phyloP scores from a whole-genome alignment of 2,113 vertebrate species.

The Dipodomys ordii region DNA sequence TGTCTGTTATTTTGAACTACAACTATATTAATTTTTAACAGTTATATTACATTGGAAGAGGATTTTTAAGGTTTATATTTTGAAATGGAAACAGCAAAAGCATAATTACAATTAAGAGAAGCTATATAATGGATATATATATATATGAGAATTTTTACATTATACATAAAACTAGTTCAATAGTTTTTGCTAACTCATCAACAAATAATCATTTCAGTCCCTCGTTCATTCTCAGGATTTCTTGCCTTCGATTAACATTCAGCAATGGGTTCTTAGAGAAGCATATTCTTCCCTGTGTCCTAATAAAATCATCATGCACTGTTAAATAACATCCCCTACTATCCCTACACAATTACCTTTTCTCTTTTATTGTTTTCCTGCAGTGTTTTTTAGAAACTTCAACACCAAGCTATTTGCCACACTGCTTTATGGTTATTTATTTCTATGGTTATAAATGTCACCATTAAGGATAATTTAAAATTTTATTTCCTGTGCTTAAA shows the following conservation, averaged over 20 bases:
- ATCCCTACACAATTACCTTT: background rate
- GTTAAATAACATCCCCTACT: background rate
- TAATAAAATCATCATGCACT: background rate
- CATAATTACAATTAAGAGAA: background rate
- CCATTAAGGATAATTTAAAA: background rate
- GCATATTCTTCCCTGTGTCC: background rate
- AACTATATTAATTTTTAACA: slow-evolving; percentile 5
- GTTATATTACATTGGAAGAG: background rate
- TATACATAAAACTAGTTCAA: background rate
- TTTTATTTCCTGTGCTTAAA: background rate
- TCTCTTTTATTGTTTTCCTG: background rate
- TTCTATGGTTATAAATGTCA: background rate
- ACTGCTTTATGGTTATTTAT: background rate
- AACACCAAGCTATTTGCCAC: background rate
- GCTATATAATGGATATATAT: background rate
- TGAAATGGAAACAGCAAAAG: background rate
- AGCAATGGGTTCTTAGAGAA: background rate
- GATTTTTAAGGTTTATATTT: background rate
- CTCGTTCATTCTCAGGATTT: background rate
- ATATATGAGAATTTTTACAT: background rate
- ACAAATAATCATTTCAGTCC: background rate
- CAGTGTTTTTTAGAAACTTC: background rate
- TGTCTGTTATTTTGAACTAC: slow-evolving; percentile 6
- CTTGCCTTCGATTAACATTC: background rate
- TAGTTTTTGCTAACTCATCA: background rate